Evolutionary conservation across 2,888 invertebrate species (phyloP).

Genomic region (Brassicogethes aeneus): DNA sequence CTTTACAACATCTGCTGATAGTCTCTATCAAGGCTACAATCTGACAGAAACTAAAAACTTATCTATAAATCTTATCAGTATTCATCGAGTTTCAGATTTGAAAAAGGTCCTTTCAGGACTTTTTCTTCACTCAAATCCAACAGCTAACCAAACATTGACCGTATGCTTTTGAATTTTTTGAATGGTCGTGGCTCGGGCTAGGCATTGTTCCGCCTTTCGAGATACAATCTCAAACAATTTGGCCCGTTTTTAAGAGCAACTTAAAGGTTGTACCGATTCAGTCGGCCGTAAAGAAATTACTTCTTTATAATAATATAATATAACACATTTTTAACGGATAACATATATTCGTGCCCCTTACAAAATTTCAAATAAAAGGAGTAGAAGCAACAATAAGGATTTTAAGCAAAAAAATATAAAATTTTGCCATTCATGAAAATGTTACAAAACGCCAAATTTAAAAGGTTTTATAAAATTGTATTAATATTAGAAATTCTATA

Average conservation of each 20-base stretch:
- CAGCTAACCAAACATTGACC: conserved; percentile 64
- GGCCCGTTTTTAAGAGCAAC: no score
- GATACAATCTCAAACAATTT: conserved; percentile 38
- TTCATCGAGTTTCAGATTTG: conserved; percentile 28
- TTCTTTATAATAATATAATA: conserved; percentile 43
- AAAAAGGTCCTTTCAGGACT: conserved; percentile 19
- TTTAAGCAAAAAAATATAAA: background rate
- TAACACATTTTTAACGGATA: conserved; percentile 33
- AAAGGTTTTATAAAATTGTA: no score
- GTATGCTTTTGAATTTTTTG: conserved; percentile 43
- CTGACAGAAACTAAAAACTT: conserved; percentile 17
- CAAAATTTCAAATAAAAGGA: background rate
- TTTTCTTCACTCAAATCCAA: conserved; percentile 34
- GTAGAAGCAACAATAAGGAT: background rate
- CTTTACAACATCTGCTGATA: conserved; percentile 27
- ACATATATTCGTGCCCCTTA: conserved; percentile 1
- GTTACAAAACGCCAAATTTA: no score
- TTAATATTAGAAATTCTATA: no score
- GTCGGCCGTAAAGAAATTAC: conserved; percentile 42
- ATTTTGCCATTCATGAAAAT: no score
- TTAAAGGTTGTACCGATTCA: no score
- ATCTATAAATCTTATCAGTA: conserved; percentile 33
- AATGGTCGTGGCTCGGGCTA: conserved; percentile 37
- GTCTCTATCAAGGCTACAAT: conserved; percentile 19
- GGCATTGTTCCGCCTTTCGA: conserved; percentile 30